phyloP scores from a whole-genome alignment of 2,113 vertebrate species.

The Caretta caretta region DNA sequence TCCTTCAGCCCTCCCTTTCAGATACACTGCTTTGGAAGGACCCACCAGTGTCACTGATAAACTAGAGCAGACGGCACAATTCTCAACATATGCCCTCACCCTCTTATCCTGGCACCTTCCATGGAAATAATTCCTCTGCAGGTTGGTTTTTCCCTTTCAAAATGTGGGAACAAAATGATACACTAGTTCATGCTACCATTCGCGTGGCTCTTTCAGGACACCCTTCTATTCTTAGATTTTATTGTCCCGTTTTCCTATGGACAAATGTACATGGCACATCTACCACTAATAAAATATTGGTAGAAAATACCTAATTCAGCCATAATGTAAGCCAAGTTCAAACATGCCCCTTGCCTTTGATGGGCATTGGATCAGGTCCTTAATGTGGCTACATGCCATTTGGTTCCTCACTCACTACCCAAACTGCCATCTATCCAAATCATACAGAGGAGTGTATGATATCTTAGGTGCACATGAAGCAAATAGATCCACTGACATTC shows the following conservation, averaged over 20 bases:
- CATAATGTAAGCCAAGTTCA: neutral
- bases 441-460: neutral
- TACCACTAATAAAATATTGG: neutral
- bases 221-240: neutral
- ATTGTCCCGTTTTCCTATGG: neutral
- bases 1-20: neutral
- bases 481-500: neutral
- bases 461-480: neutral
- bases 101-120: neutral
- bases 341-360: neutral
- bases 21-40: neutral
- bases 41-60: neutral
- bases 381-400: neutral
- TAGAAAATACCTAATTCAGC: neutral
- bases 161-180: neutral
- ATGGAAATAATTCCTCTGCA: neutral
- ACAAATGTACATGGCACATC: neutral
- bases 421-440: neutral
- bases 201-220: neutral
- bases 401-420: neutral
- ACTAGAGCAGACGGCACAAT: neutral
- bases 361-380: neutral
- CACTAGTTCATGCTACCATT: neutral
- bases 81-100: neutral
- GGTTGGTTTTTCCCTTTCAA: neutral